Base-by-base conservation (phyloP, 1,140 invertebrate species). In the Phortica variegata region DNA sequence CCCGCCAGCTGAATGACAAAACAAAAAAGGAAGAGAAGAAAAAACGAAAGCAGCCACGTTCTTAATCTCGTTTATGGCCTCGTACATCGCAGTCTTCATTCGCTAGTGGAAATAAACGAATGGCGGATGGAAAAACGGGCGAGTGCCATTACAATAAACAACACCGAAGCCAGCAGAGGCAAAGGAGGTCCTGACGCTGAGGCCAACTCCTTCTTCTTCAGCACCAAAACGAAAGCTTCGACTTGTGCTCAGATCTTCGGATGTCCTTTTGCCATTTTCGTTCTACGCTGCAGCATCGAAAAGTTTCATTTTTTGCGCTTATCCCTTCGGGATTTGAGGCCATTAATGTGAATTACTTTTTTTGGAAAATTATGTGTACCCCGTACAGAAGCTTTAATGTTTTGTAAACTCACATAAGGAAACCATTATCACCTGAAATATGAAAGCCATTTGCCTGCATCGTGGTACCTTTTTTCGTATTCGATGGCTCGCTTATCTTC, bases 351-450 rank as follows among this genome's bases (percentile, higher is more conserved):
- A 73, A 73, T 73, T 69, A 69, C 69, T 69, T 69, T 73, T 73
- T n/a, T 65, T 46, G 61, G 54, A 53, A 73, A 73, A 73, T 73
- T 73, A 69, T 73, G 54, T 73, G 56, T 61, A 54, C 53, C 55
- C 52, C 56, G 58, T 47, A 40, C 49, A 54, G 60, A 47, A 72
- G 58, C 69, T 60, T 65, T 68, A 72, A 72, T 72, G 69, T 61
- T 73, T 73, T 69, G 65, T 73, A 73, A 73, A 69, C 69, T 73
- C 69, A 73, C 69, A 73, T 73, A 73, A 73, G 69, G 69, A 73
- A 73, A 66, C 69, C 61, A 73, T 73, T 73, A 73, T 61, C 69
- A 73, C 69, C 69, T 73, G 69, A 73, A 69, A 66, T 73, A 73
- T 73, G 65, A 62, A 65, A 69, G 61, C 65, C 65, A 73, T 73